These are phyloP conservation scores for Galagoides demidoff DNA, from an alignment of 2,797 vertebrate genomes.

Conservation along the genomic window DNA sequence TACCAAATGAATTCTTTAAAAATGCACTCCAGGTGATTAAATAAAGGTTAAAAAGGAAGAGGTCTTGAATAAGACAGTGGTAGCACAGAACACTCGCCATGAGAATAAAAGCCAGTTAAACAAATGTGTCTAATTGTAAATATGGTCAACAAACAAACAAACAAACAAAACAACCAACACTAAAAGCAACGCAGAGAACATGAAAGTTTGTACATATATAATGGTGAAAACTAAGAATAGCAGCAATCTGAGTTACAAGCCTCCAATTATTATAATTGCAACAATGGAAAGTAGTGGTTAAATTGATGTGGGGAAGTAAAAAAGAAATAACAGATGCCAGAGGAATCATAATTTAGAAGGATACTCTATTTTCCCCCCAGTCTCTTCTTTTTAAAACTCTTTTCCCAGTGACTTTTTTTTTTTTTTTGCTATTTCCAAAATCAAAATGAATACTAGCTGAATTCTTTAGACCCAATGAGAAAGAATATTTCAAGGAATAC, in stretches of 20 bases:
- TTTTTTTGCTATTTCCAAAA: neutral
- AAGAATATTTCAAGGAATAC: neutral
- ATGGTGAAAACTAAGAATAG: neutral
- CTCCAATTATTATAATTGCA: neutral
- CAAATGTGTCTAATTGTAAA: neutral
- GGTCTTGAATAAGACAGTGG: neutral
- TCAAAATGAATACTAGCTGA: neutral
- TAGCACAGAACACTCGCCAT: neutral
- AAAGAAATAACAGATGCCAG: neutral
- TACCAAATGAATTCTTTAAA: neutral
- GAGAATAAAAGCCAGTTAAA: neutral
- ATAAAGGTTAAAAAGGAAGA: neutral
- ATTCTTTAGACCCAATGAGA: neutral
- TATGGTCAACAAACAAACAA: neutral
- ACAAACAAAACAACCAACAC: neutral
- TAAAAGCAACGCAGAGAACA: neutral
- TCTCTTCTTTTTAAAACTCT: neutral
- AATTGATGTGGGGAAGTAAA: neutral
- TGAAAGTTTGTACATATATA: neutral
- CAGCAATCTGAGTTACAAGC: neutral
- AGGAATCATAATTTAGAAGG: neutral
- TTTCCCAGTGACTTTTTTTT: neutral
- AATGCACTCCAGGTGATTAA: neutral
- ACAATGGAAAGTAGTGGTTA: neutral
- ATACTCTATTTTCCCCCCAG: neutral